Percentiles rank a stretch among this genome's conserved stretches.
phyloP scores from a whole-genome alignment of 2,888 invertebrate genomes.

The Saturnia pavonia region DNA sequence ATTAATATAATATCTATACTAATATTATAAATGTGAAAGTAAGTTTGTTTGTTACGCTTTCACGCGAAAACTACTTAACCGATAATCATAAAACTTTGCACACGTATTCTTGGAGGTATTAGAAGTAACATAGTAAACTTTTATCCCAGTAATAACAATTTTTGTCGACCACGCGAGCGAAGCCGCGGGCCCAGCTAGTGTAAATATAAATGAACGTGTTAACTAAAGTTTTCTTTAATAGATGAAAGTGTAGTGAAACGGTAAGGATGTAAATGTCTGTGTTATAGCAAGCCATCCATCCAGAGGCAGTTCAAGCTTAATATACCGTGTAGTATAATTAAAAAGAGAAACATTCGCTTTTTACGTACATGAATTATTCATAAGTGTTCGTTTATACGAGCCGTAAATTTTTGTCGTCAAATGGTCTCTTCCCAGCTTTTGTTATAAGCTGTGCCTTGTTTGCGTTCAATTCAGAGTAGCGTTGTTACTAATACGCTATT shows the following conservation, averaged over 20 bases:
- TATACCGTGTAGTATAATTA: slow-evolving; percentile 78
- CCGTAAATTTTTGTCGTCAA: slow-evolving; percentile 73
- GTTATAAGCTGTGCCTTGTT: slow-evolving; percentile 50
- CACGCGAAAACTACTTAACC: no score
- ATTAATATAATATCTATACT: no score
- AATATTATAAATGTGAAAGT: no score
- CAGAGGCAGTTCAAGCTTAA: slow-evolving; percentile 65
- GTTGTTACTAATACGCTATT: slow-evolving; percentile 32
- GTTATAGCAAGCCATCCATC: slow-evolving; percentile 14
- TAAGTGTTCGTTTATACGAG: slow-evolving; percentile 76
- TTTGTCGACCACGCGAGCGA: no score
- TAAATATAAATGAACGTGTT: no score
- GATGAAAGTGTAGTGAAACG: slow-evolving; percentile 26
- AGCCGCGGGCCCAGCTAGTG: no score
- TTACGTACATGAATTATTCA: slow-evolving; percentile 80
- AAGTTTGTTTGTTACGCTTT: no score
- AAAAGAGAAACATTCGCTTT: slow-evolving; percentile 78
- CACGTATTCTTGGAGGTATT: no score
- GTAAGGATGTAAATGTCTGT: slow-evolving; percentile 25
- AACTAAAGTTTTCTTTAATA: no score
- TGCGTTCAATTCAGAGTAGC: slow-evolving; percentile 35
- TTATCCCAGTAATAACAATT: no score
- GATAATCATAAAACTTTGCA: no score
- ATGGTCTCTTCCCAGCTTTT: slow-evolving; percentile 56
- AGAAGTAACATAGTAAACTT: no score